phyloP scores from a whole-genome alignment of 2,113 vertebrate species.

The Trogon surrucura region DNA sequence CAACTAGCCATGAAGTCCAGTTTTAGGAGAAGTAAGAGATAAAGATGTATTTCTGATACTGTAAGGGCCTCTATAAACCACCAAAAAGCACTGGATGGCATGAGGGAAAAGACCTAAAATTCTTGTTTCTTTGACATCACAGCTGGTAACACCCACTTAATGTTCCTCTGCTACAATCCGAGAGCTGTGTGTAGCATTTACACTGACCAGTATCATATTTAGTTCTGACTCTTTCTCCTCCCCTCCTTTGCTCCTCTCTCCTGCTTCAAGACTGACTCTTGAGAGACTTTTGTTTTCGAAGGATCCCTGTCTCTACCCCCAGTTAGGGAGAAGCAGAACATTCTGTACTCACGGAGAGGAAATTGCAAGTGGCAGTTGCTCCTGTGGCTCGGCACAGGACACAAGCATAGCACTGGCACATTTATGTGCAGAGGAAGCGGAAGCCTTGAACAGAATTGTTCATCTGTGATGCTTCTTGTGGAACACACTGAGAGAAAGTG shows the following conservation, averaged over 20 bases:
- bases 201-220: background rate
- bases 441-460: background rate
- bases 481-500: background rate
- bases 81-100: background rate
- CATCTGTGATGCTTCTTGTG: background rate
- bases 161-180: background rate
- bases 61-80: background rate
- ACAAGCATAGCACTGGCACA: background rate
- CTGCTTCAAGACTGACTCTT: background rate
- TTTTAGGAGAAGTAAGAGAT: background rate
- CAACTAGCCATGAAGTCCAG: background rate
- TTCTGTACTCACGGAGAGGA: background rate
- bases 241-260: background rate
- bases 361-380: background rate
- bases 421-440: background rate
- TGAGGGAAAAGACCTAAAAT: background rate
- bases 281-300: background rate
- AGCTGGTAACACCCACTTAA: background rate
- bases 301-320: background rate
- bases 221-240: background rate
- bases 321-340: background rate
- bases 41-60: background rate
- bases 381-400: background rate
- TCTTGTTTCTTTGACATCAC: background rate
- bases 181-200: background rate